Base-by-base conservation (phyloP, 2,113 vertebrate genomes). In the Nerophis ophidion region DNA sequence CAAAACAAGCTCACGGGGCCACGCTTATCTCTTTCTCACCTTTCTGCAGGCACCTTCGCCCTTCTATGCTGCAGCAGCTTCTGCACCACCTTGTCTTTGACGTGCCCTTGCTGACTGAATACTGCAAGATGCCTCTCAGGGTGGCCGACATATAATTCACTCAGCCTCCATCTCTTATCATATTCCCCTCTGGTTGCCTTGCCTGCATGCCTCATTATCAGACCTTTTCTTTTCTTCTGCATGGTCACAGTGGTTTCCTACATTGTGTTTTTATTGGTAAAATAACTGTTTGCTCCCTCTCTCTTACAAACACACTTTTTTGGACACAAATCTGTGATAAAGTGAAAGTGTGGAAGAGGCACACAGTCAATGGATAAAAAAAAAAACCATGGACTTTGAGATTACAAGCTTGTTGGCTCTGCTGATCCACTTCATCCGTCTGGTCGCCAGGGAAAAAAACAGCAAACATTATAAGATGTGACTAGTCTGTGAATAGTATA, bases 51-150 rank as follows among this genome's bases (percentile, higher is more conserved):
- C 90, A 98, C 80, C 86, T 99, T 63, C 92, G 94, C 53, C 97
- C 97, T 68, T 95, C 96, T 60, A 98, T 99, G 97, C 84, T 99
- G 60, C 97, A 98, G 77, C 97, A 97, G 59, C 91, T 99, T 49
- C 83, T 99, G 76, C 91, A 91, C 51, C 92, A 95, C 51, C 93
- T 99, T 0, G 96, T 98, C 72, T 98, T 99, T 87, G 97, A 99
- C 63, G 95, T 99, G 61, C 97, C 97, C 1, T 87, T 95, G 71
- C 93, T 99, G 74, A 95, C 90, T 38, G 96, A 99, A 62, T 97
- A 98, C 84, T 97, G 94, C 88, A 98, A 96, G 90, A 99, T 98
- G 97, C 94, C 96, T 75, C 92, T 99, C 0, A 96, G 96, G 94
- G 97, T 99, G 89, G 84, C 77, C 35, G 57, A 66, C 46, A 60